Conservation (phyloP, 1,140 invertebrate species). For the Holcopasites calliopsidis region DNA sequence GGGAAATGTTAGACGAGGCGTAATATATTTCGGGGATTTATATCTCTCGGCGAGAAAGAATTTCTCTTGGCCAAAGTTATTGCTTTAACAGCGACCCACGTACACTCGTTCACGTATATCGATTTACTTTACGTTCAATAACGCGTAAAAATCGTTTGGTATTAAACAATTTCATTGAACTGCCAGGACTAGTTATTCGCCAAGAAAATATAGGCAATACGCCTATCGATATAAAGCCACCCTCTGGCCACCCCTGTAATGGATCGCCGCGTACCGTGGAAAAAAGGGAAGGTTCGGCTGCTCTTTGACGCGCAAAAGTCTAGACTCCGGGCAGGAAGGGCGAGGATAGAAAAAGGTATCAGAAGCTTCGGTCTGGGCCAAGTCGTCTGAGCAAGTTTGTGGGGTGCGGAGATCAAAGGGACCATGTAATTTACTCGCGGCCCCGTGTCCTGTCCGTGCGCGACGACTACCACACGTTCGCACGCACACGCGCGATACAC, state of each 20-base stretch:
- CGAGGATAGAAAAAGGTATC: slow-evolving; percentile 56
- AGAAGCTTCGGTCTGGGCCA: slow-evolving; percentile 38
- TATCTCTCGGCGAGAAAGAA: not conserved
- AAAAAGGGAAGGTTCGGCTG: slow-evolving; percentile 11
- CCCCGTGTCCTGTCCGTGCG: slow-evolving; percentile 6
- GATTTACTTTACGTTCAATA: slow-evolving; percentile 18
- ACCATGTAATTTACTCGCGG: slow-evolving; percentile 51
- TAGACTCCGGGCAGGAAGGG: slow-evolving; percentile 4
- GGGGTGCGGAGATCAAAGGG: slow-evolving; percentile 50
- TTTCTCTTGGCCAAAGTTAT: slow-evolving; percentile 12
- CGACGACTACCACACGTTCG: not conserved
- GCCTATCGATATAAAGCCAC: not conserved
- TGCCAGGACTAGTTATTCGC: not conserved
- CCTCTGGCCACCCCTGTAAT: slow-evolving; percentile 11
- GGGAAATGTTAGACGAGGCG: not conserved
- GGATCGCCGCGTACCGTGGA: not conserved
- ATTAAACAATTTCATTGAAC: too few relatives aligned
- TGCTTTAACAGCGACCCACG: slow-evolving; percentile 21
- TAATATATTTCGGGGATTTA: slow-evolving; percentile 34
- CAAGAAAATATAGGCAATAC: not conserved
- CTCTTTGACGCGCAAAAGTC: slow-evolving; percentile 48
- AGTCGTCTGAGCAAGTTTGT: slow-evolving; percentile 43
- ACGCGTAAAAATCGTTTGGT: slow-evolving; percentile 8
- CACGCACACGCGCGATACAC: not conserved
- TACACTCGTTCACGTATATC: slow-evolving; percentile 1